A percentile compares a stretch with the other conserved stretches of the same genome.
These are phyloP conservation scores for Xanthorhoe designata DNA, from an alignment of 2,888 invertebrate species.

Conservation along the genomic window DNA sequence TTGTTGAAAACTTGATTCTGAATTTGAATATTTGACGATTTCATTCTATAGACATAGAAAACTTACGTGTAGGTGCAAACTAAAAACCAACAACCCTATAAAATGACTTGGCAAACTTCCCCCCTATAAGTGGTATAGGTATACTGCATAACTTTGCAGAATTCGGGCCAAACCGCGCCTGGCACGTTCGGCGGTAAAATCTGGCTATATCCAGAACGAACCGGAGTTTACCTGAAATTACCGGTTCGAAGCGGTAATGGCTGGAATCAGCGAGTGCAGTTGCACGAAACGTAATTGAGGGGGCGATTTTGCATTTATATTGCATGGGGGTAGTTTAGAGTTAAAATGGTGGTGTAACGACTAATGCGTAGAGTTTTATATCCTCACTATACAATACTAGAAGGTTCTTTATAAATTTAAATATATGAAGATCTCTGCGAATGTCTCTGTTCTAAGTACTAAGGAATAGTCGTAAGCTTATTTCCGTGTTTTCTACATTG, in stretches of 20 bases:
- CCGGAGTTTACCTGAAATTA: constrained; percentile 44
- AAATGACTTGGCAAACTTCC: constrained; percentile 54
- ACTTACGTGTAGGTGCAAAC: not conserved
- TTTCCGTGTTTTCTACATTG: too few relatives aligned
- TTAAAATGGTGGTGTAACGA: not conserved
- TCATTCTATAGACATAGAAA: not conserved
- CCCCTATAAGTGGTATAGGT: constrained; percentile 11
- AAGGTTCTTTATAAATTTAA: too few relatives aligned
- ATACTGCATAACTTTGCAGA: constrained; percentile 65
- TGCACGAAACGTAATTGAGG: constrained; percentile 28
- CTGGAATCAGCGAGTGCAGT: constrained; percentile 18
- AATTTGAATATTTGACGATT: too few relatives aligned
- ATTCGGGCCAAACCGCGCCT: constrained; percentile 58
- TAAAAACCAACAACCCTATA: constrained; percentile 27
- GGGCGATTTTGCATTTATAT: constrained; percentile 23
- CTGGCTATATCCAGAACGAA: constrained; percentile 45
- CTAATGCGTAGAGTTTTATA: not conserved
- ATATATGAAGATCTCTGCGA: too few relatives aligned
- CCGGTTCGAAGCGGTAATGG: constrained; percentile 23
- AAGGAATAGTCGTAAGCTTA: too few relatives aligned
- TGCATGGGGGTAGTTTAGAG: constrained; percentile 6
- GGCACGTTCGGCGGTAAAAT: constrained; percentile 52
- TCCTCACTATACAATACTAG: too few relatives aligned
- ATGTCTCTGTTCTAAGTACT: too few relatives aligned
- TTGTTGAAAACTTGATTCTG: too few relatives aligned